Evolutionary conservation across 2,888 invertebrate genomes (phyloP), one percentile per base, ranked within the genome.

Genomic region (Hipparchia sbordonii): DNA sequence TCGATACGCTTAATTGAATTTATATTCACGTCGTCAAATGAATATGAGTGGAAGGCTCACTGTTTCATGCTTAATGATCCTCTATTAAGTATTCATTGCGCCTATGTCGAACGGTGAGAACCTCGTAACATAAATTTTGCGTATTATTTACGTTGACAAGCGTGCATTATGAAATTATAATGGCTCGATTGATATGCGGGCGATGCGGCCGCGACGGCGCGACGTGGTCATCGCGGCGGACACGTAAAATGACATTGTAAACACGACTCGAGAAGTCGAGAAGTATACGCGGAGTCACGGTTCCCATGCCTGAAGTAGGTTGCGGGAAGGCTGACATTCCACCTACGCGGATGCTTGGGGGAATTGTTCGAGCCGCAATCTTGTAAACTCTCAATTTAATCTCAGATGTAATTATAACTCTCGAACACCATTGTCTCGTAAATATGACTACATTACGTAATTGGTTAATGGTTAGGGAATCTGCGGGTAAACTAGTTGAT

Each of bases 51-150:
- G 85, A 85, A 84, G 86, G 86, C 83, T 85, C 85, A 77, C 77
- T 80, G 81, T 82, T 79, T 78, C 80, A 82, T 83, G 80, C 78
- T 80, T 84, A 85, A 89, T 89, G 87, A 87, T 82, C 78, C 78
- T 84, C 83, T 82, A 90, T 92, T 89, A 90, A 80, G 90, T 86
- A 93, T 93, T 91, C 93, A 87, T 83, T 80, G 87, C 82, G 85
- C 84, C 86, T 84, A 80, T 82, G 82, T 83, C 83, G 86, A 87
- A 89, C 91, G 91, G 92, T 92, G 93, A 92, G 93, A 93, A 92
- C 90, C 88, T 90, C 90, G 90, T 91, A 92, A 92, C 93, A 93
- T 93, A 93, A 93, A 93, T 93, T 93, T 93, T 89, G 92, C 92
- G 92, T 92, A 93, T 93, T 93, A 93, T 92, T 92, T 92, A 92